Evolutionary conservation across 2,797 vertebrate genomes (phyloP).

Genomic region (Mustela erminea): DNA sequence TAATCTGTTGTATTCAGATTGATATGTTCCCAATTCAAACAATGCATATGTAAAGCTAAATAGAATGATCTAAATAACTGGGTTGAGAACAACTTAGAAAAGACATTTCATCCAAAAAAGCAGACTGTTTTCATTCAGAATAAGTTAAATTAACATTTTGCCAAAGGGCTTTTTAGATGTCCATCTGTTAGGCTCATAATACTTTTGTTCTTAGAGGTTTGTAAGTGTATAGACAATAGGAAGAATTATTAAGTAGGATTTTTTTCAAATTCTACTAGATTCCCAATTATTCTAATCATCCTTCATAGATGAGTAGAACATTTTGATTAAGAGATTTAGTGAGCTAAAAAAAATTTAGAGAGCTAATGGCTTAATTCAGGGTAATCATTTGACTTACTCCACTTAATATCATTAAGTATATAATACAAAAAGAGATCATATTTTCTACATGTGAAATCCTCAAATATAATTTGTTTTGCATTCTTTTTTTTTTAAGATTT

Average conservation of each 20-base stretch:
- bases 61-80: background rate
- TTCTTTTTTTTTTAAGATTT: background rate
- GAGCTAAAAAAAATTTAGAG: background rate
- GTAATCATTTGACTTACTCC: background rate
- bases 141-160: background rate
- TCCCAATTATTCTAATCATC: background rate
- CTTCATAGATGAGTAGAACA: background rate
- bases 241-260: background rate
- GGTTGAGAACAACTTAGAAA: background rate
- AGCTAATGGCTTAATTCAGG: background rate
- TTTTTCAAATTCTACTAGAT: background rate
- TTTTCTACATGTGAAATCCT: background rate
- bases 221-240: background rate
- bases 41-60: background rate
- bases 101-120: background rate
- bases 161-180: background rate
- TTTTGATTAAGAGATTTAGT: background rate
- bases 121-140: background rate
- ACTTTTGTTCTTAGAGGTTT: background rate
- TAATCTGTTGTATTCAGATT: background rate
- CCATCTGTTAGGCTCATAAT: background rate
- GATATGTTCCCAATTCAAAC: background rate
- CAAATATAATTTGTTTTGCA: background rate
- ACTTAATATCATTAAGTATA: background rate
- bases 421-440: background rate